Conservation (phyloP, 2,888 invertebrate genomes). For the Eumacrocentrus americanus region DNA sequence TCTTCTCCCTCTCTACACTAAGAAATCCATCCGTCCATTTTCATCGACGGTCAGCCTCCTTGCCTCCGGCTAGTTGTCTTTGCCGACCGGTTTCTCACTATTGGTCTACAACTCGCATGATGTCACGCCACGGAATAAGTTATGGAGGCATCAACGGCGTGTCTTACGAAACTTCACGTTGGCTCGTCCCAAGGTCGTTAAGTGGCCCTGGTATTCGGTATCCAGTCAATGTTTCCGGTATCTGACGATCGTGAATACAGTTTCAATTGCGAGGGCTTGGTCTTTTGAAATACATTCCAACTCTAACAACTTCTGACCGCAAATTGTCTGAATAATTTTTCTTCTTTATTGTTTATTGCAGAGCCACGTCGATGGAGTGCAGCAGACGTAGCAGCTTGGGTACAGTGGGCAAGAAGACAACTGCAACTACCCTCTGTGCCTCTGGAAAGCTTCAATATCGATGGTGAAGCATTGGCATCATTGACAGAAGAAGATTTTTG, state of each 20-base stretch:
- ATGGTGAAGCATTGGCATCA: conserved; percentile 76
- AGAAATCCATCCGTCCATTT: conserved; percentile 7
- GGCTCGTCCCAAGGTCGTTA: conserved; percentile 42
- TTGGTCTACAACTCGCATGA: conserved; percentile 50
- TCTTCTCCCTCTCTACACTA: not conserved
- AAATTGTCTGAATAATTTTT: not conserved
- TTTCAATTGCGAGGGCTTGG: not conserved
- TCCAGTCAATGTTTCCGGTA: conserved; percentile 23
- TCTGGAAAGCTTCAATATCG: conserved; percentile 79
- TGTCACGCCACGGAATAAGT: conserved; percentile 54
- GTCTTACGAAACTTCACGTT: conserved; percentile 49
- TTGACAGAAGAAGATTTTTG: conserved; percentile 87
- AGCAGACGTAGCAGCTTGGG: conserved; percentile 86
- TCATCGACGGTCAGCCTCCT: conserved; percentile 9
- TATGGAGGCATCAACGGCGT: conserved; percentile 39
- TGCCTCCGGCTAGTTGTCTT: conserved; percentile 24
- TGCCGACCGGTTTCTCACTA: conserved; percentile 38
- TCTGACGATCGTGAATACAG: not conserved
- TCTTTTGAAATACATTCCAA: no score
- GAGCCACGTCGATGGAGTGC: conserved; percentile 89
- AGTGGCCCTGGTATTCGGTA: conserved; percentile 26
- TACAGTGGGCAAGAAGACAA: conserved; percentile 84
- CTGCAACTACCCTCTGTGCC: conserved; percentile 76
- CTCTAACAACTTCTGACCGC: not conserved
- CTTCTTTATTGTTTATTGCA: conserved; percentile 64